Percentiles rank a stretch among this genome's conserved stretches.
Conservation (phyloP, 2,797 vertebrate species). For the Amphiprion clarkii region DNA sequence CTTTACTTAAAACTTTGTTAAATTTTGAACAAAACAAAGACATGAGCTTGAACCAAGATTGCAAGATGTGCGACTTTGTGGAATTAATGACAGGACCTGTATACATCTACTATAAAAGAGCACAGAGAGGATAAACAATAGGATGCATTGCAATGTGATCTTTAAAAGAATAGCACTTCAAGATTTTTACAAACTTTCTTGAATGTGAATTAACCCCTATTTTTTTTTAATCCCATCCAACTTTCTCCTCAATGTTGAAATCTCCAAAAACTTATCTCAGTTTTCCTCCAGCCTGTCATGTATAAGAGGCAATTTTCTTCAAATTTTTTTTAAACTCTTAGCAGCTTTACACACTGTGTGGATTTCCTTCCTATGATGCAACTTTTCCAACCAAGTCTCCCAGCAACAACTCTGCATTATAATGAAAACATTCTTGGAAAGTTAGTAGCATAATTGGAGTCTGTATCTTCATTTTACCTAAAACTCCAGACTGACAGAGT, state of each 20-base stretch:
- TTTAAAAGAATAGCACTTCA: too few species aligned
- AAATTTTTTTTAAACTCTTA: slow-evolving; percentile 36
- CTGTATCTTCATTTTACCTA: slow-evolving; percentile 31
- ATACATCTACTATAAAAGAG: too few species aligned
- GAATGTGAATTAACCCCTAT: slow-evolving; percentile 10
- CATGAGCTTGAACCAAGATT: too few species aligned
- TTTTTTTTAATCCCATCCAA: slow-evolving; percentile 26
- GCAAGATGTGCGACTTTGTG: too few species aligned
- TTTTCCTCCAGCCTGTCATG: slow-evolving; percentile 14
- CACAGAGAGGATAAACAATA: too few species aligned
- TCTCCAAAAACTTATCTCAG: not conserved
- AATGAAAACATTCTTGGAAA: slow-evolving; percentile 26
- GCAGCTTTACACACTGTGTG: slow-evolving; percentile 2
- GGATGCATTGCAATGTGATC: too few species aligned
- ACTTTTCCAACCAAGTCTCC: slow-evolving; percentile 25
- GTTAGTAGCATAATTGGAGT: slow-evolving; percentile 6
- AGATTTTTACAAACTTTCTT: not conserved
- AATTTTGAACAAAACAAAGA: too few species aligned
- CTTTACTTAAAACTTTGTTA: too few species aligned
- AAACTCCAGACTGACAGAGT: slow-evolving; percentile 22
- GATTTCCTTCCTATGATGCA: slow-evolving; percentile 35
- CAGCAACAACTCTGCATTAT: slow-evolving; percentile 25
- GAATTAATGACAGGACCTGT: too few species aligned
- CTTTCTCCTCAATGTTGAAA: slow-evolving; percentile 11
- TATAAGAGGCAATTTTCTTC: slow-evolving; percentile 9